phyloP scores from a whole-genome alignment of 2,113 vertebrate genomes.

The Bungarus multicinctus region DNA sequence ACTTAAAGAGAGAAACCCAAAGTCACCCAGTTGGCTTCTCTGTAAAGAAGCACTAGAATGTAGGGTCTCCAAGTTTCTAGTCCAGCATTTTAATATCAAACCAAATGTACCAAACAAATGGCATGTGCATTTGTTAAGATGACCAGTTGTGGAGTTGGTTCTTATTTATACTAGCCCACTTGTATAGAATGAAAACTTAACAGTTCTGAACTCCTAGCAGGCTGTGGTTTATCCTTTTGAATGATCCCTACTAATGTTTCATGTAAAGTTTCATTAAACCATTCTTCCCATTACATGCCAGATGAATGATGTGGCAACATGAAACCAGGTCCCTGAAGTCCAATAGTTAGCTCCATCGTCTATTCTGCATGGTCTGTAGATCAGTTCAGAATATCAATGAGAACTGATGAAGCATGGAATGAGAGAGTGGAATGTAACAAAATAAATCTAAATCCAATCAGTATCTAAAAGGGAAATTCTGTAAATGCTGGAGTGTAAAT shows the following conservation, averaged over 20 bases:
- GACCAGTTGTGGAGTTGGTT: not conserved
- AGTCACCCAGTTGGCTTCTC: not conserved
- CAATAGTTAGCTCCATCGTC: not conserved
- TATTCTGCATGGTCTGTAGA: not conserved
- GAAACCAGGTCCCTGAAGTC: not conserved
- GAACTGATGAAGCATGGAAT: not conserved
- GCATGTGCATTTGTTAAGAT: not conserved
- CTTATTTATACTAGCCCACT: too few species aligned
- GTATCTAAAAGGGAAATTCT: not conserved
- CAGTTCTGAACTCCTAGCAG: not conserved
- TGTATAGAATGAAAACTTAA: not conserved
- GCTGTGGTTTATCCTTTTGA: not conserved
- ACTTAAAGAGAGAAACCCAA: not conserved
- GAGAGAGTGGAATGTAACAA: not conserved
- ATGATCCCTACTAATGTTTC: not conserved
- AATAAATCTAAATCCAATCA: not conserved
- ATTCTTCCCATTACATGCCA: not conserved
- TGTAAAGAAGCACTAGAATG: not conserved
- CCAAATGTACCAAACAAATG: not conserved
- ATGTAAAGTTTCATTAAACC: not conserved
- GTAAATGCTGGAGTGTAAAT: not conserved
- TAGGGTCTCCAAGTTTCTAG: not conserved
- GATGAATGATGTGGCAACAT: not conserved
- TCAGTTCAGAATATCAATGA: not conserved
- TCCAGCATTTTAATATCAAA: not conserved